Percentiles rank a stretch among this genome's conserved stretches.
Evolutionary conservation across 2,797 vertebrate genomes (phyloP).

Genomic region (Gouania willdenowi): DNA sequence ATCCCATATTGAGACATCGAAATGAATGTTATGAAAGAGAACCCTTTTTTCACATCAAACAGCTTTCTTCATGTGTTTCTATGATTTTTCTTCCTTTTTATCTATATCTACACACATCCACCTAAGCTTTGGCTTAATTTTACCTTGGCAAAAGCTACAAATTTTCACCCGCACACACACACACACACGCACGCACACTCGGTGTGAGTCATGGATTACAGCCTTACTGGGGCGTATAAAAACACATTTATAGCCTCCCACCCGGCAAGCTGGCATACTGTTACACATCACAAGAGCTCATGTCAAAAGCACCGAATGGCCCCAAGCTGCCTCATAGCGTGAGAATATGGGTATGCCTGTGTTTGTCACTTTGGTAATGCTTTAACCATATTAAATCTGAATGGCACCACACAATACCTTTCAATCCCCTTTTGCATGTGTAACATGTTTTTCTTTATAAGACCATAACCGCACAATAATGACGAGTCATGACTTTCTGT

Average conservation of each 20-base stretch:
- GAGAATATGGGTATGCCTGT: conserved; percentile 8
- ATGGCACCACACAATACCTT: conserved; percentile 7
- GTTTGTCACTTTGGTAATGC: conserved; percentile 4
- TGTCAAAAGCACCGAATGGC: conserved; percentile 50
- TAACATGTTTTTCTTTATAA: not conserved
- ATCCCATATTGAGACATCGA: too few relatives aligned
- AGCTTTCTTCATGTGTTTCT: too few relatives aligned
- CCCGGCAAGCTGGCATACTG: conserved; percentile 38
- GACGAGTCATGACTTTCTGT: too few relatives aligned
- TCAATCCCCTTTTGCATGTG: conserved; percentile 2
- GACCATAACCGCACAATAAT: too few relatives aligned
- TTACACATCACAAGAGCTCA: conserved; percentile 44
- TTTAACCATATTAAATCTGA: conserved; percentile 22
- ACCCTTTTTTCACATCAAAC: too few relatives aligned
- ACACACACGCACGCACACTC: conserved; percentile 1
- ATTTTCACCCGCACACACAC: not conserved
- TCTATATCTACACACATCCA: too few relatives aligned
- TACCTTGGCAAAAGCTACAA: too few relatives aligned
- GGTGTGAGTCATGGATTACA: conserved; percentile 45
- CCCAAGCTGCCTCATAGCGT: conserved; percentile 39
- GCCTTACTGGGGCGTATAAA: conserved; percentile 30
- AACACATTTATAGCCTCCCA: conserved; percentile 45
- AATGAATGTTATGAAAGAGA: too few relatives aligned
- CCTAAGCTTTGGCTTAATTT: too few relatives aligned
- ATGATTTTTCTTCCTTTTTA: too few relatives aligned